These are phyloP conservation scores for Tenthredo distinguenda DNA, from an alignment of 2,888 invertebrate species.

Conservation along the genomic window DNA sequence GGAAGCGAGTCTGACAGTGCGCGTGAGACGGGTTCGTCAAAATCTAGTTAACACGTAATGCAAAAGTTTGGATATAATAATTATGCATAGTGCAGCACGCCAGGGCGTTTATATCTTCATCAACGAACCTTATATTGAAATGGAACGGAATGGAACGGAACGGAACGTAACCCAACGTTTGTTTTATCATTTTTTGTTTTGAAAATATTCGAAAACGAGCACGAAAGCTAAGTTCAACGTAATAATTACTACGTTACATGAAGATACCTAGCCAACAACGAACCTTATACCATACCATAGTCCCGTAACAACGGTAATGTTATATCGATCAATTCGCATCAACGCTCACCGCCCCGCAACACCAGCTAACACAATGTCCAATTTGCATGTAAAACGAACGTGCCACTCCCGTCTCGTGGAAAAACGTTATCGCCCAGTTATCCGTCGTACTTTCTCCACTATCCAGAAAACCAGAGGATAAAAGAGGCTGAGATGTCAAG, in stretches of 20 bases:
- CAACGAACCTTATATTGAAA: constrained; percentile 47
- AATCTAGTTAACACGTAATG: constrained; percentile 70
- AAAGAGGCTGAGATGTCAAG: constrained; percentile 4
- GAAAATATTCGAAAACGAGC: neutral
- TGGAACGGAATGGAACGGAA: neutral
- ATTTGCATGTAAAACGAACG: constrained; percentile 49
- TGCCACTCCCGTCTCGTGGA: constrained; percentile 38
- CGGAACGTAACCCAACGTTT: neutral
- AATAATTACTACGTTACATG: constrained; percentile 31
- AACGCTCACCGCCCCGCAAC: neutral
- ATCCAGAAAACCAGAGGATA: neutral
- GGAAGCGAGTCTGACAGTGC: neutral
- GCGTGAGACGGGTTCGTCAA: constrained; percentile 57
- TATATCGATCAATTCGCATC: constrained; percentile 47
- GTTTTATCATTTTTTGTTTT: neutral
- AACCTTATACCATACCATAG: neutral
- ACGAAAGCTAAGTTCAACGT: constrained; percentile 15
- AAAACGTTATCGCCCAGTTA: constrained; percentile 41
- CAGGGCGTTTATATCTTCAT: constrained; percentile 73
- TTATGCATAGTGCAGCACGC: constrained; percentile 72
- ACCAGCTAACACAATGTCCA: constrained; percentile 34
- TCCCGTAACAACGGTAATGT: constrained; percentile 3
- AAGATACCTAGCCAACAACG: neutral
- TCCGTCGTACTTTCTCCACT: neutral
- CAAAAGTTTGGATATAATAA: constrained; percentile 74